Evolutionary conservation across 2,113 vertebrate species (phyloP), one percentile per base, ranked within the genome.

Genomic region (Holacanthus passer): DNA sequence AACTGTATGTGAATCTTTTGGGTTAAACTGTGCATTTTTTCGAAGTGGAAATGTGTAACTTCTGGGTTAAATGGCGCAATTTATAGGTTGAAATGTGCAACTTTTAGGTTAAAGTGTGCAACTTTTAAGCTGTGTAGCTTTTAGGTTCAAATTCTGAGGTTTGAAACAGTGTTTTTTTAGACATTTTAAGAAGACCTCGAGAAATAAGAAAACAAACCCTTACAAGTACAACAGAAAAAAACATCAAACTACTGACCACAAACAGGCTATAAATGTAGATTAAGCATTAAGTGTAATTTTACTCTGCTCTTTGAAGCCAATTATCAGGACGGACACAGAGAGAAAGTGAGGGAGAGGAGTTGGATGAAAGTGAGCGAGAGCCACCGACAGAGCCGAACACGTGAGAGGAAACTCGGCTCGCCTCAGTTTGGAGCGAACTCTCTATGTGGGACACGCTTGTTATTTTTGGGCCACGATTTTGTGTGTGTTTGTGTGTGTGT

Each of bases 361-460:
- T 59, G 39, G 41, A 27, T n/a, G 2, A 50, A 63, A 70, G 55
- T 29, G 73, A 60, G 70, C 1, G 56, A 53, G 52, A 55, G 27
- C 10, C 55, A 14, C 47, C 24, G 58, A 43, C 68, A 60, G 66
- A 39, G 39, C 7, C 47, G 1, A 73, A 87, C 83, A 86, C 39
- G 75, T 79, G 81, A 87, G 73, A 73, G 56, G 64, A 82, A 79
- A 48, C 60, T 83, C 37, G 7, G 71, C 72, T 58, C 24, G 7
- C 45, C 60, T 70, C 27, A 1, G 47, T 65, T 65, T 32, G 53
- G 20, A 69, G 9, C 53, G 66, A 80, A 79, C 68, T 43, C 79
- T 83, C 75, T 66, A 88, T 87, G 79, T 85, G 79, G 84, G 89
- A 84, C 84, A 75, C 29, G 5, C 68, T 69, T 77, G 85, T 85